These are phyloP conservation scores for Liparis tanakae DNA, from an alignment of 2,797 vertebrate genomes.

Conservation along the genomic window DNA sequence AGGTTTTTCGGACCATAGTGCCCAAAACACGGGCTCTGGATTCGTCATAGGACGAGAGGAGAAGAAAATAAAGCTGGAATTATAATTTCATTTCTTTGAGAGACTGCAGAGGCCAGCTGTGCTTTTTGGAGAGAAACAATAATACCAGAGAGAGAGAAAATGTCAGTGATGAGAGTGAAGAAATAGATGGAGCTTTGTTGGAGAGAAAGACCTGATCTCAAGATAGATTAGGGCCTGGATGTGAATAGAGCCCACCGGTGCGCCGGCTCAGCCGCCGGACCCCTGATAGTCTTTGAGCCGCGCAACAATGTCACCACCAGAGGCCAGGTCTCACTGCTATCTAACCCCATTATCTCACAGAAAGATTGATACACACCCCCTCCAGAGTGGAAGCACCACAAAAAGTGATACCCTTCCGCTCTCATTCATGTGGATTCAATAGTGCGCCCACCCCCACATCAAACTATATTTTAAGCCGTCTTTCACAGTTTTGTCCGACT, in stretches of 20 bases:
- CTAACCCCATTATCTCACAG: conserved; percentile 87
- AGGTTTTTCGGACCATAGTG: conserved; percentile 28
- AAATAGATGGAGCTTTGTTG: conserved; percentile 84
- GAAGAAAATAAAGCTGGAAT: conserved; percentile 81
- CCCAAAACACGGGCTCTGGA: conserved; percentile 68
- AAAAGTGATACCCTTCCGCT: conserved; percentile 68
- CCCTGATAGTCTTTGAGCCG: conserved; percentile 86
- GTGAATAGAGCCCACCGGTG: conserved; percentile 87
- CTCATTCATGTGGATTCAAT: conserved; percentile 69
- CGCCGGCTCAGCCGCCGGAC: conserved; percentile 82
- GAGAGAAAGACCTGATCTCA: conserved; percentile 82
- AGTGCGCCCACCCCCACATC: conserved; percentile 51
- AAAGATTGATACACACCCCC: conserved; percentile 84
- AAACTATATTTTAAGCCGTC: conserved; percentile 60
- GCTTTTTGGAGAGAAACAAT: conserved; percentile 86
- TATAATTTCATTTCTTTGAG: conserved; percentile 89
- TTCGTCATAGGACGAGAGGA: conserved; percentile 70
- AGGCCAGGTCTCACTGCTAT: conserved; percentile 86
- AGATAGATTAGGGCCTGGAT: conserved; percentile 85
- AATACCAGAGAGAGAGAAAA: conserved; percentile 72
- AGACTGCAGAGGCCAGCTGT: conserved; percentile 83
- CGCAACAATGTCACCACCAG: conserved; percentile 90
- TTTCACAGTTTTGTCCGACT: conserved; percentile 39
- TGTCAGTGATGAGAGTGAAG: conserved; percentile 75
- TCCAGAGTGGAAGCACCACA: conserved; percentile 72